Conservation (phyloP, 2,888 invertebrate species). For the Octonoba sinensis region DNA sequence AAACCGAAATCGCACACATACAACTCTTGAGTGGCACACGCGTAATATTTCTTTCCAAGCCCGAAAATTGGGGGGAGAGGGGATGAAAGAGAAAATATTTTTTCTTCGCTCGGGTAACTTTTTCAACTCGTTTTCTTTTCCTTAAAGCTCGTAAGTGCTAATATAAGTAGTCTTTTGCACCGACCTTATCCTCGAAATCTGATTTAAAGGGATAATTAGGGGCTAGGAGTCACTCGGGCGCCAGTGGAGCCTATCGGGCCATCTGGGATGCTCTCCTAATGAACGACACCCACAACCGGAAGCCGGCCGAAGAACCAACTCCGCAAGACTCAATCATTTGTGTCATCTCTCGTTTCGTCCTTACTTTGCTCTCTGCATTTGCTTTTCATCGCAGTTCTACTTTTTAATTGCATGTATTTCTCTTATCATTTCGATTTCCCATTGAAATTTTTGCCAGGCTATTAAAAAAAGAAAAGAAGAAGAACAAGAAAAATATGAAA, state of each 20-base stretch:
- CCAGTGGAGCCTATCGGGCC: slow-evolving; percentile 44
- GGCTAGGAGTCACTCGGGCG: slow-evolving; percentile 44
- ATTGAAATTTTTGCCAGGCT: too few species aligned
- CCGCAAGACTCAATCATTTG: slow-evolving; percentile 13
- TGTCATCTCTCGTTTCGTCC: slow-evolving; percentile 34
- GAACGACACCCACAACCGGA: slow-evolving; percentile 29
- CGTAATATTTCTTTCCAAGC: too few species aligned
- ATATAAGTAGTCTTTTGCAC: slow-evolving; percentile 43
- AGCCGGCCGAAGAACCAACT: slow-evolving; percentile 26
- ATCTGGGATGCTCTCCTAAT: slow-evolving; percentile 36
- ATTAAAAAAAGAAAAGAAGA: too few species aligned
- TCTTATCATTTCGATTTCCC: not conserved
- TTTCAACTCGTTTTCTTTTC: not conserved
- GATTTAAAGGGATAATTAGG: slow-evolving; percentile 52
- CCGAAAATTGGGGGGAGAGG: too few species aligned
- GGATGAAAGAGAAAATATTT: not conserved
- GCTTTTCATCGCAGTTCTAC: not conserved
- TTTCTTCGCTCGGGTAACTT: not conserved
- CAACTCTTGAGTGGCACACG: too few species aligned
- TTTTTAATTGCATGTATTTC: not conserved
- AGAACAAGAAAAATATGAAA: too few species aligned
- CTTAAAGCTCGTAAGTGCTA: slow-evolving; percentile 40
- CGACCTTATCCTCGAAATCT: slow-evolving; percentile 45
- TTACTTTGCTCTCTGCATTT: not conserved
- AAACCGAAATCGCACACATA: too few species aligned